Percentiles rank a stretch among this genome's conserved stretches.
Conservation (phyloP, 2,797 vertebrate species). For the Mareca penelope region DNA sequence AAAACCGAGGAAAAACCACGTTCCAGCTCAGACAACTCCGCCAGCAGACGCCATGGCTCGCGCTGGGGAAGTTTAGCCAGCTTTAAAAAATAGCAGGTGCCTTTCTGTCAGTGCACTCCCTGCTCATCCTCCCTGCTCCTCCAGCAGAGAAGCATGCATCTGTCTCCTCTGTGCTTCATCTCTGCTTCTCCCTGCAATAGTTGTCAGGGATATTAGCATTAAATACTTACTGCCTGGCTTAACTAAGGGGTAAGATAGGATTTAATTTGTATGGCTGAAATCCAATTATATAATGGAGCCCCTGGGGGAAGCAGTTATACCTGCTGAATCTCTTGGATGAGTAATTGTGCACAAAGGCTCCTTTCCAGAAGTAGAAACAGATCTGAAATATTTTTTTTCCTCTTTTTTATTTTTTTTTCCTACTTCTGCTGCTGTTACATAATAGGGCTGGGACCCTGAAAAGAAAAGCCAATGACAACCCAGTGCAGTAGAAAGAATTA, state of each 20-base stretch:
- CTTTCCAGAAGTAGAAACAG: constrained; percentile 61
- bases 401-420: not conserved
- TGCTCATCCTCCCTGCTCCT: not conserved
- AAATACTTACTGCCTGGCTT: constrained; percentile 76
- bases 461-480: constrained; percentile 47
- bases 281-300: constrained; percentile 76
- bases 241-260: constrained; percentile 76
- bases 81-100: not conserved
- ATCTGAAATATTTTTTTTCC: constrained; percentile 24
- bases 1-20: not conserved
- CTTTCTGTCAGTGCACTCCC: not conserved
- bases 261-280: constrained; percentile 79
- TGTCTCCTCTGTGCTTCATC: constrained; percentile 33
- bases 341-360: constrained; percentile 70
- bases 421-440: constrained; percentile 36
- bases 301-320: constrained; percentile 74
- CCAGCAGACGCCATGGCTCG: not conserved
- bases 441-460: constrained; percentile 52
- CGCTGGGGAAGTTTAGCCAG: not conserved
- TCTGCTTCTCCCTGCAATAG: constrained; percentile 61
- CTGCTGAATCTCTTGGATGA: constrained; percentile 73
- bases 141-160: not conserved
- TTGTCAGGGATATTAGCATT: constrained; percentile 75
- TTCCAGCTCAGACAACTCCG: not conserved
- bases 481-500: constrained; percentile 39